Conservation (phyloP, 2,113 vertebrate species). For the Acanthisitta chloris region DNA sequence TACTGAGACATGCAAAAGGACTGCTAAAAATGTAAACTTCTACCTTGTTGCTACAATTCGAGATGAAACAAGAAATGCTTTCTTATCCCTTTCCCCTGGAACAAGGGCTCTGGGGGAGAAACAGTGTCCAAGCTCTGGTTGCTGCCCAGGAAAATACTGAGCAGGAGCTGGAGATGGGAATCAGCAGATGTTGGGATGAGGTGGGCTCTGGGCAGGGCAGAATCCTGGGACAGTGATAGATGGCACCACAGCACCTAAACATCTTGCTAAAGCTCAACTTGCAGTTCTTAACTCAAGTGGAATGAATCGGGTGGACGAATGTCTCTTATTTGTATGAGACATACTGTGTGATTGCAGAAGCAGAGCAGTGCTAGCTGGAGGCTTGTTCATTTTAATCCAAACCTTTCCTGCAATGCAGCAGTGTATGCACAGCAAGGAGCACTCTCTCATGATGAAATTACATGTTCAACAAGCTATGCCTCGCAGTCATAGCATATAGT, state of each 20-base stretch:
- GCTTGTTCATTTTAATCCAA: background rate
- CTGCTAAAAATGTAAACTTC: background rate
- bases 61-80: background rate
- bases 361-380: background rate
- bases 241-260: background rate
- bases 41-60: no score
- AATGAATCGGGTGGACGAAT: rapidly evolving
- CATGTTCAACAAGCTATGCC: background rate
- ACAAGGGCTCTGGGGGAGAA: background rate
- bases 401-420: background rate
- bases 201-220: background rate
- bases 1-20: background rate
- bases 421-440: background rate
- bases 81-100: background rate
- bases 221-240: rapidly evolving
- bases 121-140: background rate
- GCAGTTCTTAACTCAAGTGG: background rate
- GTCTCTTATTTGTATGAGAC: background rate
- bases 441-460: background rate
- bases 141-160: background rate
- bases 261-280: background rate
- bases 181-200: background rate
- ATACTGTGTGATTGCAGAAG: background rate
- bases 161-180: background rate
- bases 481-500: rapidly evolving